Evolutionary conservation across 2,888 invertebrate genomes (phyloP).

Genomic region (Drosophila trichaetosa): DNA sequence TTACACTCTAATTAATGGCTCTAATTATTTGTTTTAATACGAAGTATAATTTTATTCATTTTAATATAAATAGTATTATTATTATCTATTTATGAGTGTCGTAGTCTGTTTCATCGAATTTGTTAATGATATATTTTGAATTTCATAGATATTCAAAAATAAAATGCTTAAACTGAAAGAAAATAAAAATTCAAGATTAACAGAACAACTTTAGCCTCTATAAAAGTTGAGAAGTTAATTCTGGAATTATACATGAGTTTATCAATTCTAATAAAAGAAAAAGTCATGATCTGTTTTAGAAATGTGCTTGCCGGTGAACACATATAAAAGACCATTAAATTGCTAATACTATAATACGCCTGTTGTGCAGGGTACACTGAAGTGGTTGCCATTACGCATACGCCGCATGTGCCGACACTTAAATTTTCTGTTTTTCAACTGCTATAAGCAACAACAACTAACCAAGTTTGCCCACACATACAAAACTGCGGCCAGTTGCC

Average conservation of each 20-base stretch:
- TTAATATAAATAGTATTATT: not conserved
- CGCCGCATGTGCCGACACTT: conserved; percentile 77
- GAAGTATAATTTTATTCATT: not conserved
- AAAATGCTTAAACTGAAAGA: not conserved
- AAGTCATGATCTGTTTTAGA: conserved; percentile 37
- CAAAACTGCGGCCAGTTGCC: conserved; percentile 24
- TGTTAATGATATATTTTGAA: not conserved
- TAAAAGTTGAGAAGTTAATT: not conserved
- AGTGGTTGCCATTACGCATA: conserved; percentile 56
- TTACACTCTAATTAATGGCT: not conserved
- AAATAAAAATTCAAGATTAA: not conserved
- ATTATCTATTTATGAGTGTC: not conserved
- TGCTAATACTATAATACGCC: not conserved
- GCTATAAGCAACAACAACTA: conserved; percentile 40
- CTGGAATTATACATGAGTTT: not conserved
- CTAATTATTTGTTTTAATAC: not conserved
- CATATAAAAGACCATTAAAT: not conserved
- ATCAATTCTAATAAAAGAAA: not conserved
- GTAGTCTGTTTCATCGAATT: not conserved
- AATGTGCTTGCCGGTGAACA: conserved; percentile 9
- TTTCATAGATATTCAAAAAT: not conserved
- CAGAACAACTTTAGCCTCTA: not conserved
- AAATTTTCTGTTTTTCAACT: conserved; percentile 49
- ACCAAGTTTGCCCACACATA: conserved; percentile 64
- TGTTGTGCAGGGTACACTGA: conserved; percentile 37